Conservation (phyloP, 2,113 vertebrate genomes). For the Merops nubicus region DNA sequence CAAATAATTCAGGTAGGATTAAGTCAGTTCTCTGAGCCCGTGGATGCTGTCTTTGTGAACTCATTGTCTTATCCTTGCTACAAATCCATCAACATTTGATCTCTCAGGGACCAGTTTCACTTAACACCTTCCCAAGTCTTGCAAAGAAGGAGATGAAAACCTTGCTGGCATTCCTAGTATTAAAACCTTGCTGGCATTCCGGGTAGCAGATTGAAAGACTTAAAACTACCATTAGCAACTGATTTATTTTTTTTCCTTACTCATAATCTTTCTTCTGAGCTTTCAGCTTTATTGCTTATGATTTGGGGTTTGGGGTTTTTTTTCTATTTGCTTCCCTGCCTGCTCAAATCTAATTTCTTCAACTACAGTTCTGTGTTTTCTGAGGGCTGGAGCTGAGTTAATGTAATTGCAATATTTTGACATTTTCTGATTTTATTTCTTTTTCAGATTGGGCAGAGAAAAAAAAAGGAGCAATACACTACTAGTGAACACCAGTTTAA, state of each 20-base stretch:
- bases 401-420: neutral
- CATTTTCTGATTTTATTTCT: neutral
- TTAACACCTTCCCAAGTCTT: neutral
- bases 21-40: neutral
- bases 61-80: neutral
- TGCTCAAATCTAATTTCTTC: neutral
- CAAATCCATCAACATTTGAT: neutral
- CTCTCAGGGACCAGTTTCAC: neutral
- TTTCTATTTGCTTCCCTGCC: neutral
- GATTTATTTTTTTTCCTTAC: neutral
- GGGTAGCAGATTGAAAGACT: neutral
- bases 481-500: neutral
- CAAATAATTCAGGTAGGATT: neutral
- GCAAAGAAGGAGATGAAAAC: neutral
- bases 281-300: neutral
- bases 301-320: neutral
- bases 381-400: neutral
- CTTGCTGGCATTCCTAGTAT: neutral
- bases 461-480: neutral
- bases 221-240: neutral
- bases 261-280: neutral
- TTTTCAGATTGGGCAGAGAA: neutral
- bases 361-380: neutral
- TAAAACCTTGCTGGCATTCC: neutral
- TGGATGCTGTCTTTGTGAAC: neutral